Evolutionary conservation across 2,113 vertebrate genomes (phyloP).

Genomic region (Caranx ignobilis): DNA sequence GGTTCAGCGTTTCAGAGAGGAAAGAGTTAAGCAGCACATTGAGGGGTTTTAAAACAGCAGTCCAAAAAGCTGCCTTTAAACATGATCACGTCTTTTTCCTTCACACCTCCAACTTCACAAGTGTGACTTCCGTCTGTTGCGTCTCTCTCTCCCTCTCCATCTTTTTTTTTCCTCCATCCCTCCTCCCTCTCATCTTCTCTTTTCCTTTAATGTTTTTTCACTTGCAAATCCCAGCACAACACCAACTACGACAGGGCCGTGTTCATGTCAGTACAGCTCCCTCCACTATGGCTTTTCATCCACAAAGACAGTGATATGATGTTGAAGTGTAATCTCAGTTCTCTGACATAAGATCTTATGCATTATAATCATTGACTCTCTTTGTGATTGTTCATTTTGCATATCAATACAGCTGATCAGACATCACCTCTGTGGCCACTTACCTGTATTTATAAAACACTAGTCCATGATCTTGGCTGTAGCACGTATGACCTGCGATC

Average conservation of each 20-base stretch:
- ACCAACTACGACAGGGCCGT: not conserved
- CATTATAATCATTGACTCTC: not conserved
- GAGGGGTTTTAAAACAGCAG: conserved; percentile 77
- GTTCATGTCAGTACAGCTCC: not conserved
- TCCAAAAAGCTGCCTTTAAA: conserved; percentile 82
- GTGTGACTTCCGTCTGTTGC: conserved; percentile 82
- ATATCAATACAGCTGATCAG: not conserved
- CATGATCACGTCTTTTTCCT: conserved; percentile 76
- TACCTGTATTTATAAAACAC: not conserved
- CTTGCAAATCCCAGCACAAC: conserved; percentile 4
- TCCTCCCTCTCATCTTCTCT: conserved; percentile 43
- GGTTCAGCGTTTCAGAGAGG: conserved; percentile 1
- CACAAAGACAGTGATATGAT: conserved; percentile 3
- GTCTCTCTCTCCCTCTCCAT: conserved; percentile 55
- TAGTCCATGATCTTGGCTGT: not conserved
- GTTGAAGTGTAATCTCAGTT: not conserved
- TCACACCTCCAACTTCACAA: conserved; percentile 83
- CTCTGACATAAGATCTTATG: not conserved
- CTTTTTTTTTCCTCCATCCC: conserved; percentile 47
- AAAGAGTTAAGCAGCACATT: conserved; percentile 63
- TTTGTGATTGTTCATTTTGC: not conserved
- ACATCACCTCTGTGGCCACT: not conserved
- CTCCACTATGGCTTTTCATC: too few species aligned
- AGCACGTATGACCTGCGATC: not conserved
- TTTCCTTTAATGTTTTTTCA: conserved; percentile 52